These are phyloP conservation scores for Lepeophtheirus nordmannii DNA, from an alignment of 2,888 invertebrate species.

Conservation along the genomic window DNA sequence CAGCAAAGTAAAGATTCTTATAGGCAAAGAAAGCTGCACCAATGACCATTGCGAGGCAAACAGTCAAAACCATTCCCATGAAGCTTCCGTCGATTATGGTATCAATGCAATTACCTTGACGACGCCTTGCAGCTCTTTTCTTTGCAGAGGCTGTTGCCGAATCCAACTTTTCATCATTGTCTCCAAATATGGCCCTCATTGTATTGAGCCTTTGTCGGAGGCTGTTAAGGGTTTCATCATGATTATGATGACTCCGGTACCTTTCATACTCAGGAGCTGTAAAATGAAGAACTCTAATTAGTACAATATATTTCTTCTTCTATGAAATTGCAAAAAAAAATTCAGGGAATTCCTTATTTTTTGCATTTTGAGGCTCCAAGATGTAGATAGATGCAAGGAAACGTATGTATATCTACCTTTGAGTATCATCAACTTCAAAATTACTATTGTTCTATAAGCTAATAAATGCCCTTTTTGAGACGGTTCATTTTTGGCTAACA, in stretches of 20 bases:
- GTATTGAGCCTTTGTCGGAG: conserved; percentile 5
- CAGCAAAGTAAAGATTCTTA: conserved; percentile 27
- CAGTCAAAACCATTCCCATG: conserved; percentile 25
- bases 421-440: no score
- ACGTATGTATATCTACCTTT: no score
- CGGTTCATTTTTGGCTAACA: no score
- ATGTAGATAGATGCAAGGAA: no score
- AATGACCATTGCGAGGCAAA: conserved; percentile 24
- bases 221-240: conserved; percentile 5
- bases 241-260: neutral
- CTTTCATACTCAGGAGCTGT: neutral
- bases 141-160: neutral
- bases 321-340: no score
- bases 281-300: neutral
- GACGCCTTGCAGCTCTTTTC: neutral
- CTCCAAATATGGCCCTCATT: conserved; percentile 19
- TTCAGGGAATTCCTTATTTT: no score
- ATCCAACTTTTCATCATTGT: neutral
- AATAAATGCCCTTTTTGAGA: no score
- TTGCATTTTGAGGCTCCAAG: no score
- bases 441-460: no score
- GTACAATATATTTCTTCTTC: no score
- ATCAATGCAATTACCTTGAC: conserved; percentile 13
- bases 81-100: conserved; percentile 24
- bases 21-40: conserved; percentile 25